Evolutionary conservation across 2,113 vertebrate species (phyloP), one percentile per base, ranked within the genome.

Genomic region (Esox niger): DNA sequence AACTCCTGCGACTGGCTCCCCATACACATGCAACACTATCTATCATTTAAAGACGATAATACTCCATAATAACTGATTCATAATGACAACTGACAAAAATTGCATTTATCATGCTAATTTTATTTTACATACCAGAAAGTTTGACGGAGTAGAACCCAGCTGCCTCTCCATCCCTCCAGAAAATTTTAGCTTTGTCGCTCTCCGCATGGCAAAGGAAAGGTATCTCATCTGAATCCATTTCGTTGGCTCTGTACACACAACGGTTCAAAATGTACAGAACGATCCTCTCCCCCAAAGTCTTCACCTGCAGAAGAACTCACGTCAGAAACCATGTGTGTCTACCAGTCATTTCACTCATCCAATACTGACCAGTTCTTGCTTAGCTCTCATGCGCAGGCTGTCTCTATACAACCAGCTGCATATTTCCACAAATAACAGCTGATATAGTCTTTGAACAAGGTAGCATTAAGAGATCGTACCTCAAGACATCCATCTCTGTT

Each of bases 71-170:
- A 52, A 9, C 47, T 17, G 6, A 52, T 52, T 5, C 15, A 9
- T 57, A 25, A 57, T 54, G 38, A 17, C 9, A 23, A 26, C 23
- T 65, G 23, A 17, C 25, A 10, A 27, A 10, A 2, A 31, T n/a
- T 52, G 8, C 25, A 3, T 47, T 6, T 20, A 11, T 49, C 23
- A 58, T n/a, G 17, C 9, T 4, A 2, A n/a, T 6, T 3, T 6
- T 31, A 29, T 27, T 32, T 38, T 17, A 43, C 32, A 52, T 88
- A 96, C 96, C 96, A 92, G 79, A 76, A 68, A 85, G 89, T 86
- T 96, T 96, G 81, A 95, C 92, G 20, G 95, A 97, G 84, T 96
- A 98, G 88, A 96, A 98, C 2, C 95, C 96, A 80, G 96, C 75
- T 31, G 95, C 96, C 64, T 96, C 91, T 82, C 96, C 95, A 73